Evolutionary conservation across 2,888 invertebrate species (phyloP).

Genomic region (Apodemia zela): DNA sequence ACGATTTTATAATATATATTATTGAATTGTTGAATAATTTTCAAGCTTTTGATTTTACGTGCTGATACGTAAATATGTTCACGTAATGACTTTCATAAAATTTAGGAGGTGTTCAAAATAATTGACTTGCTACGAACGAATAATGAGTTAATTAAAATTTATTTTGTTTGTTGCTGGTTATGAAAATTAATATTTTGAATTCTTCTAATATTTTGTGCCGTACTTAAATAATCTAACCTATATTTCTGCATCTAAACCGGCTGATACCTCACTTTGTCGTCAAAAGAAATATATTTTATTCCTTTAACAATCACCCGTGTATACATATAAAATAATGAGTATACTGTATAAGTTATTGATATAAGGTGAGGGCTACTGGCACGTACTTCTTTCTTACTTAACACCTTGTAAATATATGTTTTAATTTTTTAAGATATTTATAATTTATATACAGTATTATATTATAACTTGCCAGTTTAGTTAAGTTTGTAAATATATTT

Average conservation of each 20-base stretch:
- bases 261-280: too few species aligned
- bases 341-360: conserved; percentile 18
- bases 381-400: conserved; percentile 31
- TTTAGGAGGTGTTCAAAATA: not conserved
- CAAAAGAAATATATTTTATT: not conserved
- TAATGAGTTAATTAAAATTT: not conserved
- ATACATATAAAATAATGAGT: conserved; percentile 12
- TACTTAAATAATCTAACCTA: not conserved
- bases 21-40: too few species aligned
- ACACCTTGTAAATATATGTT: conserved; percentile 40
- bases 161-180: not conserved
- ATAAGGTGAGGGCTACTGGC: conserved; percentile 7
- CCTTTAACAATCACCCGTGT: conserved; percentile 6
- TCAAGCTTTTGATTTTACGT: not conserved
- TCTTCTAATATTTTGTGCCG: not conserved
- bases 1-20: too few species aligned
- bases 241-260: not conserved
- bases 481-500: conserved; percentile 60
- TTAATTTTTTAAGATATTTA: conserved; percentile 37
- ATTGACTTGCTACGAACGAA: not conserved
- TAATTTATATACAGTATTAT: conserved; percentile 75
- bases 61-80: too few species aligned
- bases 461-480: conserved; percentile 71
- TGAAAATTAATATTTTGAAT: not conserved
- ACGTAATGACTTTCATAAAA: not conserved